These are phyloP conservation scores for Discoglossus pictus DNA, from an alignment of 2,797 vertebrate genomes.

Conservation along the genomic window DNA sequence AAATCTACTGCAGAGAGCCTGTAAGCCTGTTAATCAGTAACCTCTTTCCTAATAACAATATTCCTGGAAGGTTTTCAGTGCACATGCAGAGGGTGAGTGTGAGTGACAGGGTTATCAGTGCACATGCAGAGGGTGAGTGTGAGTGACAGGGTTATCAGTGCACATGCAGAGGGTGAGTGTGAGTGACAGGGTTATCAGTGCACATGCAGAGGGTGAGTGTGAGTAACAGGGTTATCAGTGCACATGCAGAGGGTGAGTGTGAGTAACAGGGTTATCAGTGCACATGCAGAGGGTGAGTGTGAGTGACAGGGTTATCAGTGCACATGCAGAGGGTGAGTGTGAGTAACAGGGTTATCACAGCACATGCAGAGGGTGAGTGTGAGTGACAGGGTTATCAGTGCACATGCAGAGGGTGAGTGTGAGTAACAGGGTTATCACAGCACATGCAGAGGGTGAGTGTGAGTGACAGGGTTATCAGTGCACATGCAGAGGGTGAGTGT, in stretches of 20 bases:
- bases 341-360: conserved; percentile 32
- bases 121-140: too few species aligned
- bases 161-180: too few species aligned
- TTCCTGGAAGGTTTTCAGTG: conserved; percentile 19
- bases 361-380: not conserved
- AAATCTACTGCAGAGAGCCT: too few species aligned
- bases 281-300: too few species aligned
- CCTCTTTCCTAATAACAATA: not conserved
- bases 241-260: too few species aligned
- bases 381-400: conserved; percentile 33
- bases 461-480: conserved; percentile 33
- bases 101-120: too few species aligned
- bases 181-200: conserved; percentile 40
- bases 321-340: not conserved
- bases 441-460: not conserved
- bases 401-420: not conserved
- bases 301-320: conserved; percentile 40
- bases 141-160: conserved; percentile 40
- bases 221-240: too few species aligned
- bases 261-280: too few species aligned
- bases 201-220: too few species aligned
- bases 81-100: conserved; percentile 9
- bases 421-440: conserved; percentile 32
- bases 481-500: not conserved
- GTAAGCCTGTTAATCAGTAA: conserved; percentile 6